phyloP scores from a whole-genome alignment of 2,113 vertebrate genomes.

The Halcyon senegalensis region DNA sequence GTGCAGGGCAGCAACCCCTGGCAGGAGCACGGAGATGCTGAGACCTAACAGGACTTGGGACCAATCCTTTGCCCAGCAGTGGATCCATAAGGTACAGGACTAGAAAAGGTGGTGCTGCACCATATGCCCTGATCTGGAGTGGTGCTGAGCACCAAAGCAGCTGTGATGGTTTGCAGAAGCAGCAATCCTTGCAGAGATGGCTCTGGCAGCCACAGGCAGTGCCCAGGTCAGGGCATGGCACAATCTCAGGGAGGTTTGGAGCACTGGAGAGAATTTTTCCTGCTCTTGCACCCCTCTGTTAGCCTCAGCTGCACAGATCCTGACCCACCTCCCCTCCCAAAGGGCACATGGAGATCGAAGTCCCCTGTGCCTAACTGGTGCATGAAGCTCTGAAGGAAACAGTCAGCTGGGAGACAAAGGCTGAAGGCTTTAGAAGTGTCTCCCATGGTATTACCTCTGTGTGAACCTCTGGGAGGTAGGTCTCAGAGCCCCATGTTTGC shows the following conservation, averaged over 20 bases:
- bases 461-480: not conserved
- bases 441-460: not conserved
- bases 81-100: not conserved
- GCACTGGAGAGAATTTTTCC: not conserved
- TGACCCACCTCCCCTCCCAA: too few relatives aligned
- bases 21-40: not conserved
- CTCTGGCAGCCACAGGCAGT: not conserved
- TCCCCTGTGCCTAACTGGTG: not conserved
- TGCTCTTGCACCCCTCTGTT: fast-evolving
- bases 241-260: not conserved
- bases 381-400: not conserved
- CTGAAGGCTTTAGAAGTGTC: not conserved
- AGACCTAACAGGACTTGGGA: not conserved
- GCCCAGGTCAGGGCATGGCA: not conserved
- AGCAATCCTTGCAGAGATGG: not conserved
- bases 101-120: not conserved
- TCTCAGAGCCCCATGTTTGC: not conserved
- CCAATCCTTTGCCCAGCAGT: not conserved
- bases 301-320: not conserved
- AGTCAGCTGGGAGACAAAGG: not conserved
- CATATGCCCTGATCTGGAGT: not conserved
- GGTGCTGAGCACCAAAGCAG: not conserved
- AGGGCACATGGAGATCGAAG: not conserved
- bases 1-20: not conserved
- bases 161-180: not conserved